Percentiles rank a stretch among this genome's conserved stretches.
Evolutionary conservation across 1,140 invertebrate species (phyloP).

Genomic region (Pogonomyrmex californicus): DNA sequence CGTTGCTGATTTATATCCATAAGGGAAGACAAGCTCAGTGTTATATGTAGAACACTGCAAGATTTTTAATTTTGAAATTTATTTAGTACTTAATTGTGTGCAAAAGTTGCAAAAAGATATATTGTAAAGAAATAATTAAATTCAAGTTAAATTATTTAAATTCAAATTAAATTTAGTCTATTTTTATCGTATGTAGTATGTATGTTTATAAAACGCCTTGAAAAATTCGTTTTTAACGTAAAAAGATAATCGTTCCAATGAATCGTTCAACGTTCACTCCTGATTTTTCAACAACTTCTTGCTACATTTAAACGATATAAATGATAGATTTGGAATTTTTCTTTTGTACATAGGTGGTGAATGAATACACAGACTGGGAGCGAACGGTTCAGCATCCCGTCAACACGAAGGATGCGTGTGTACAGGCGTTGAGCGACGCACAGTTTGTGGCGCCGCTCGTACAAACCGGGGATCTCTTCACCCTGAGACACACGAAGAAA

Average conservation of each 20-base stretch:
- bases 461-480: constrained; percentile 93
- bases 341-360: constrained; percentile 89
- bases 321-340: background rate
- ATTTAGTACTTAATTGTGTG: background rate
- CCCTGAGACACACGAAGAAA: constrained; percentile 86
- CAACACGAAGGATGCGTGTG: constrained; percentile 96
- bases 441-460: constrained; percentile 95
- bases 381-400: constrained; percentile 96
- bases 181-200: background rate
- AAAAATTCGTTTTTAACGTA: background rate
- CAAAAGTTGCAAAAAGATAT: background rate
- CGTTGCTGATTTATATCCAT: background rate
- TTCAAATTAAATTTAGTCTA: background rate
- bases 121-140: background rate
- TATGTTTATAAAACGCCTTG: background rate
- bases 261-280: background rate
- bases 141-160: background rate
- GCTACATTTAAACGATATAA: background rate
- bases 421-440: constrained; percentile 97
- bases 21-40: background rate
- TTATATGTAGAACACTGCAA: background rate
- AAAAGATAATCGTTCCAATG: background rate
- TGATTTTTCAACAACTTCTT: background rate
- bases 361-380: constrained; percentile 99
- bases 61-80: background rate